A percentile compares a stretch with the other conserved stretches of the same genome.
These are phyloP conservation scores for Nemopilema nomurai DNA, from an alignment of 30 jellyfish, hydroid and myxozoan genomes.

Conservation along the genomic window DNA sequence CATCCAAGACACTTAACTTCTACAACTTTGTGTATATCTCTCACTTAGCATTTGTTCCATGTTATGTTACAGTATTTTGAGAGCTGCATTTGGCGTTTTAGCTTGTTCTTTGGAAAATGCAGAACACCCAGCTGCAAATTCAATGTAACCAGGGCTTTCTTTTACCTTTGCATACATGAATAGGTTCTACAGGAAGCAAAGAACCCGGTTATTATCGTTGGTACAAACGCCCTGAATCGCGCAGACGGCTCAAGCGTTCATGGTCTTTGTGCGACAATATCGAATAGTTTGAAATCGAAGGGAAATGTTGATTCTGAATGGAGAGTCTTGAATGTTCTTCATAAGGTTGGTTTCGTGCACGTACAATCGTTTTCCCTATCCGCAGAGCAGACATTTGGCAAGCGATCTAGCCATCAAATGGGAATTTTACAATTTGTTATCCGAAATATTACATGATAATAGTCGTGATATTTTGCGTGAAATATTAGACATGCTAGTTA, in stretches of 20 bases:
- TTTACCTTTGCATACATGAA: background rate
- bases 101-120: too few relatives aligned
- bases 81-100: too few relatives aligned
- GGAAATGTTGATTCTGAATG: slow-evolving; percentile 79
- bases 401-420: too few relatives aligned
- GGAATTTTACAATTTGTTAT: too few relatives aligned
- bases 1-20: too few relatives aligned
- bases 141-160: background rate
- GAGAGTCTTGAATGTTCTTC: slow-evolving; percentile 89
- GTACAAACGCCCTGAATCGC: slow-evolving; percentile 79
- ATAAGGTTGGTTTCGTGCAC: slow-evolving; percentile 72
- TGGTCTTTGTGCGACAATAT: slow-evolving; percentile 80
- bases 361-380: background rate
- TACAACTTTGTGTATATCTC: too few relatives aligned
- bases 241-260: slow-evolving; percentile 76
- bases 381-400: background rate
- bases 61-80: too few relatives aligned
- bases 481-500: too few relatives aligned
- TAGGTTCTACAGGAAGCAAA: slow-evolving; percentile 89
- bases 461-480: too few relatives aligned
- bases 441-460: too few relatives aligned
- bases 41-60: too few relatives aligned
- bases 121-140: background rate
- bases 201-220: slow-evolving; percentile 91
- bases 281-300: slow-evolving; percentile 73